A percentile compares a stretch with the other conserved stretches of the same genome.
Evolutionary conservation across 1,140 invertebrate genomes (phyloP).

Genomic region (Eriosoma lanigerum): DNA sequence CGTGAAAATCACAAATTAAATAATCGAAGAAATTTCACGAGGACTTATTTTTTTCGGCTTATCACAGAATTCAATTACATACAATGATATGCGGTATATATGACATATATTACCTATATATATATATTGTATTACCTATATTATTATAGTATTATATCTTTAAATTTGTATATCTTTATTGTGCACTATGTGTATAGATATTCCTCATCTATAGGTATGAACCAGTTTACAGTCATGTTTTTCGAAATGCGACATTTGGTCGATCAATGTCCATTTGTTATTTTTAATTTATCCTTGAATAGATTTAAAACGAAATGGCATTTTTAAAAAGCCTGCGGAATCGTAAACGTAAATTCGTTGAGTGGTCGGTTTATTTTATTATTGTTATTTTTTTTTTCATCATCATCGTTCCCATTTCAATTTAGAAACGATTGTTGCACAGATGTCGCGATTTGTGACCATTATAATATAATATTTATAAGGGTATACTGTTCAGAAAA

Average conservation of each 20-base stretch:
- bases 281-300: neutral
- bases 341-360: neutral
- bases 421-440: slow-evolving; percentile 31
- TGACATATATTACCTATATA: too few relatives aligned
- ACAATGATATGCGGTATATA: too few relatives aligned
- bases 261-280: neutral
- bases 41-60: too few relatives aligned
- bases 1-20: too few relatives aligned
- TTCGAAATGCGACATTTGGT: neutral
- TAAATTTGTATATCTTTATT: too few relatives aligned
- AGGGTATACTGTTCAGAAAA: neutral
- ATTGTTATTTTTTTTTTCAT: neutral
- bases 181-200: too few relatives aligned
- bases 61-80: too few relatives aligned
- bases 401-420: neutral
- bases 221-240: slow-evolving; percentile 22
- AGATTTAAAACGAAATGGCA: neutral
- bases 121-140: too few relatives aligned
- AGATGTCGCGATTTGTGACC: slow-evolving; percentile 28
- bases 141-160: too few relatives aligned
- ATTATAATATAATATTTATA: slow-evolving; percentile 15
- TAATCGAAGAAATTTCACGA: too few relatives aligned
- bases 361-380: neutral
- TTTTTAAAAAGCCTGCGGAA: neutral
- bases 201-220: too few relatives aligned